Evolutionary conservation across 2,113 vertebrate species (phyloP), one percentile per base, ranked within the genome.

Genomic region (Petrocephalus microphthalmus): DNA sequence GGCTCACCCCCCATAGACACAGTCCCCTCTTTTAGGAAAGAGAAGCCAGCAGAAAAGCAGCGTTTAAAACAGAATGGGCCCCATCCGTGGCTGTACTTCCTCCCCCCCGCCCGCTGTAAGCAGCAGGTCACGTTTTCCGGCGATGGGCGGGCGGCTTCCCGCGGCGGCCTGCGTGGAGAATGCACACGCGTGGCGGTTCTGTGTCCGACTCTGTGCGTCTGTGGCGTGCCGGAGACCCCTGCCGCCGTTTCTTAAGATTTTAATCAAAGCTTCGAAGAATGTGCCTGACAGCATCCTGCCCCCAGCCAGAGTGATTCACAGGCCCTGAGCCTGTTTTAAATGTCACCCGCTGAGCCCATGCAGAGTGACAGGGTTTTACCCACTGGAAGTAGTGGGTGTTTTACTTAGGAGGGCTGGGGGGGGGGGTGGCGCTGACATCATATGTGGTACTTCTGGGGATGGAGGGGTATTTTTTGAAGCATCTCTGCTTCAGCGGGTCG

Each of bases 291-390:
- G 64, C 29, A 37, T 11, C 49, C 84, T 2, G 56, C 82, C 47
- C 20, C 64, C 22, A 64, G 25, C 87, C 25, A 94, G 94, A 95
- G 93, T 95, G 95, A 95, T 95, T 95, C 93, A 94, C 93, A 95
- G 93, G 94, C 92, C 91, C 93, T 91, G 89, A 87, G 93, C 93
- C 93, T 92, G 91, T 94, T 96, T 95, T 94, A 96, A 95, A 96
- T 95, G 95, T 95, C 95, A 95, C 91, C 94, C 90, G 89, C 89
- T 94, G 93, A 95, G 93, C 93, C 94, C 94, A 94, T 95, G 93
- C 90, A 90, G 92, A 95, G 93, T 94, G 93, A 94, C 94, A 92
- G 94, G 15, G 93, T 93, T 95, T 94, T 95, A 93, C 94, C 93
- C 92, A 91, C 92, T 94, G 92, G 91, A 94, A 93, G 93, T 93